Evolutionary conservation across 1,140 invertebrate species (phyloP).

Genomic region (Drosophila insularis): DNA sequence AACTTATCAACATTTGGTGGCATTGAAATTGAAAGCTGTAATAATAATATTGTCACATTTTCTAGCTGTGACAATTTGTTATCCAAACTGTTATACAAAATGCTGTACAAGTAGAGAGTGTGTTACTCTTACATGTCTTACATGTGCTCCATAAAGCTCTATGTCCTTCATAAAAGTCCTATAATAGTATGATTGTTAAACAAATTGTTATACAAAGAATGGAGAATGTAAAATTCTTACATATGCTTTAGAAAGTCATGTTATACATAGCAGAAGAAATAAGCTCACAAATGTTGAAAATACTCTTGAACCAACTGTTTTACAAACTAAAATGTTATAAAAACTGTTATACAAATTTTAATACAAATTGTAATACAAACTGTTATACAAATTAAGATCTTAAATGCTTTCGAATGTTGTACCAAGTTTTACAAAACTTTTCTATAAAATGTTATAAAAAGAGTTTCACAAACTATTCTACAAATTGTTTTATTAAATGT

Average conservation of each 20-base stretch:
- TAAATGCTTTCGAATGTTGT: too few species aligned
- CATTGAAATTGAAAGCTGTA: slow-evolving; percentile 8
- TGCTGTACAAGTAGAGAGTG: neutral
- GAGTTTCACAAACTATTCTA: neutral
- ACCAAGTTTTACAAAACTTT: neutral
- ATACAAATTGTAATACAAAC: neutral
- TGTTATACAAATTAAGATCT: neutral
- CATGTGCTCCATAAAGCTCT: too few species aligned
- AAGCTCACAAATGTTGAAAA: too few species aligned
- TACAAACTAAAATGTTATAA: neutral
- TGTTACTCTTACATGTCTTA: too few species aligned
- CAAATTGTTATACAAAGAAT: neutral
- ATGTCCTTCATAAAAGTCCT: too few species aligned
- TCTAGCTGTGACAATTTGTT: neutral
- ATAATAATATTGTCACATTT: neutral
- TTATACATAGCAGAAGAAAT: too few species aligned
- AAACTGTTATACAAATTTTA: neutral
- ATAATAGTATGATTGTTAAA: neutral
- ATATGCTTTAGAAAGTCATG: too few species aligned
- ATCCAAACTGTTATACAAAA: neutral
- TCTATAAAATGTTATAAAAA: neutral
- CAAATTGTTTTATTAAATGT: too few species aligned
- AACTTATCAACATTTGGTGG: neutral
- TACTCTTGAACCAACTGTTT: too few species aligned
- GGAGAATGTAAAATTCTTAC: too few species aligned